Conservation (phyloP, 2,888 invertebrate species). For the Macrosiphum euphorbiae region DNA sequence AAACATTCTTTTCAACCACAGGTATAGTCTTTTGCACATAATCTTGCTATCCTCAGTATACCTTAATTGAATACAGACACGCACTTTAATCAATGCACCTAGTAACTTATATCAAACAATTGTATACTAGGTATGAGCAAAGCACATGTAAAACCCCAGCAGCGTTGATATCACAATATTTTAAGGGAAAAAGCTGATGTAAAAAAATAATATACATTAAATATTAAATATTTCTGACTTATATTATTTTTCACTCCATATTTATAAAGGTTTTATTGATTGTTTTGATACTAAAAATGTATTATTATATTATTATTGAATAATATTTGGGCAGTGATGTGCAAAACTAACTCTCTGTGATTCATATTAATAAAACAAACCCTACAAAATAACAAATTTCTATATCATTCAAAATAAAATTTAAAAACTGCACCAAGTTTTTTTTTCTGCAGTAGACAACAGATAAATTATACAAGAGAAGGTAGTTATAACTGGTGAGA, state of each 20-base stretch:
- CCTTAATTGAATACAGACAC: conserved; percentile 13
- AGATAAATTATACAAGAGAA: not conserved
- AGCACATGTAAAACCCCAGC: not conserved
- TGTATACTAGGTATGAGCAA: too few relatives aligned
- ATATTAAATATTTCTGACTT: not conserved
- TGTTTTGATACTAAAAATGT: not conserved
- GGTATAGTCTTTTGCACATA: not conserved
- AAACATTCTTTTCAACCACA: conserved; percentile 48
- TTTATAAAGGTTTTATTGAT: not conserved
- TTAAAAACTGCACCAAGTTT: not conserved
- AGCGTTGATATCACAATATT: not conserved
- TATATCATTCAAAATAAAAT: not conserved
- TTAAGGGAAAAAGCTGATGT: not conserved
- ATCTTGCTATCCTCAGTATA: not conserved
- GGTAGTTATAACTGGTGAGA: not conserved
- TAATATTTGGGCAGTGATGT: not conserved
- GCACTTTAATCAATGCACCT: not conserved
- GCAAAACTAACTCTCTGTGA: not conserved
- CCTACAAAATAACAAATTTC: not conserved
- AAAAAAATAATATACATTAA: not conserved
- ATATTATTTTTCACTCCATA: not conserved
- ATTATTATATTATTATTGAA: not conserved
- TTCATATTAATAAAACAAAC: not conserved
- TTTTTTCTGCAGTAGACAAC: not conserved
- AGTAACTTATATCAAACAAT: not conserved